Base-by-base conservation (phyloP, 2,888 invertebrate genomes). In the Eilema caniola region DNA sequence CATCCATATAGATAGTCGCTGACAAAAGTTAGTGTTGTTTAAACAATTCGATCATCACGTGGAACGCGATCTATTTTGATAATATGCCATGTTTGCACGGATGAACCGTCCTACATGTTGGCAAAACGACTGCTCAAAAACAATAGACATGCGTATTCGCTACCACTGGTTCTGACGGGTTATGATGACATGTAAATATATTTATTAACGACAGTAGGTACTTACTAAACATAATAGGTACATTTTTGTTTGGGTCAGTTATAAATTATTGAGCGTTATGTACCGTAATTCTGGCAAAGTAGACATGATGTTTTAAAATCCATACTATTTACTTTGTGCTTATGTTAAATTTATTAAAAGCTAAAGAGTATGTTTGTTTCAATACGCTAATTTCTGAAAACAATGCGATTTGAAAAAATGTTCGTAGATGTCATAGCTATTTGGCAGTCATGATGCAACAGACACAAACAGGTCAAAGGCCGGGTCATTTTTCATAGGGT, bases 11-110 rank as follows among this genome's bases (percentile, higher is more conserved):
- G 24, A 59, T 28, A 8, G 25, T 59, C 16, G 12, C 25, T 1
- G 16, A 16, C 25, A 59, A 59, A 59, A 53, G 8, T n/a, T 41
- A 24, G 24, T 25, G 5, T 28, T 4, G 73, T 77, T 76, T 72
- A 63, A 83, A 81, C 84, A 86, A 88, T 86, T 84, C 82, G 81
- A 78, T 70, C 83, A 83, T 77, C 82, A 77, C 77, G 72, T 73
- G 76, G 73, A 68, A 73, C 69, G 71, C 67, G 71, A 79, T 84
- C 82, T 87, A 84, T 85, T 85, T 84, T 75, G 70, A 83, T 79
- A 73, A 68, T 83, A 77, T 72, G 79, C 78, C 78, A 77, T 72
- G 73, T 75, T 75, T 73, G 75, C 72, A 72, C 53, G 70, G 65
- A 64, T 73, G 64, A 63, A 76, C 62, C 72, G 8, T 57, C 79